Evolutionary conservation across 2,888 invertebrate species (phyloP).

Genomic region (Tetrapedia diversipes): DNA sequence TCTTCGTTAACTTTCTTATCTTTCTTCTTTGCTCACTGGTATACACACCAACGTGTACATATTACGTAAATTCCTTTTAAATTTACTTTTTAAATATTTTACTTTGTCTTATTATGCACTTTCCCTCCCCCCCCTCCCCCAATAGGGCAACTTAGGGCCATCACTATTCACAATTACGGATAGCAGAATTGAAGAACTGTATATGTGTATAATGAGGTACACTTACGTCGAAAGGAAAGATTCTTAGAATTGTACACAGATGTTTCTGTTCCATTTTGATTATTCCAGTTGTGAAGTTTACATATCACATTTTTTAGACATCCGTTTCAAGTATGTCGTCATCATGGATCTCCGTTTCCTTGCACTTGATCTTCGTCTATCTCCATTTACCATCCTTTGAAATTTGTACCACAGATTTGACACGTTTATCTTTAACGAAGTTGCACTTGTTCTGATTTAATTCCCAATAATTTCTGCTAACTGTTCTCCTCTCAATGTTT

Average conservation of each 20-base stretch:
- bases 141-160: slow-evolving; percentile 76
- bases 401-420: slow-evolving; percentile 58
- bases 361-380: not conserved
- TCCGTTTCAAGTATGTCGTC: slow-evolving; percentile 58
- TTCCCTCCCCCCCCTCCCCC: too few relatives aligned
- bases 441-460: slow-evolving; percentile 32
- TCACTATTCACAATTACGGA: slow-evolving; percentile 71
- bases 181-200: slow-evolving; percentile 53
- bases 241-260: slow-evolving; percentile 60
- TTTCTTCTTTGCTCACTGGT: slow-evolving; percentile 73
- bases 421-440: slow-evolving; percentile 34
- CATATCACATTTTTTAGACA: slow-evolving; percentile 71
- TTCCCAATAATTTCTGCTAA: slow-evolving; percentile 18
- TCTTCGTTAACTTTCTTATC: slow-evolving; percentile 23
- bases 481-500: not conserved
- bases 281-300: slow-evolving; percentile 66
- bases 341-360: slow-evolving; percentile 38
- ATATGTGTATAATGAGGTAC: slow-evolving; percentile 60
- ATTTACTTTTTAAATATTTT: slow-evolving; percentile 71
- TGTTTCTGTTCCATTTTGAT: slow-evolving; percentile 65
- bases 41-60: slow-evolving; percentile 71
- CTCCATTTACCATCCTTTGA: not conserved
- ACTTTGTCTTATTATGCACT: slow-evolving; percentile 78
- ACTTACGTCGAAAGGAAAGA: slow-evolving; percentile 38
- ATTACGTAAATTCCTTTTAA: slow-evolving; percentile 60